A percentile compares a stretch with the other conserved stretches of the same genome.
Evolutionary conservation across 1,140 invertebrate species (phyloP).

Genomic region (Drosophila littoralis): DNA sequence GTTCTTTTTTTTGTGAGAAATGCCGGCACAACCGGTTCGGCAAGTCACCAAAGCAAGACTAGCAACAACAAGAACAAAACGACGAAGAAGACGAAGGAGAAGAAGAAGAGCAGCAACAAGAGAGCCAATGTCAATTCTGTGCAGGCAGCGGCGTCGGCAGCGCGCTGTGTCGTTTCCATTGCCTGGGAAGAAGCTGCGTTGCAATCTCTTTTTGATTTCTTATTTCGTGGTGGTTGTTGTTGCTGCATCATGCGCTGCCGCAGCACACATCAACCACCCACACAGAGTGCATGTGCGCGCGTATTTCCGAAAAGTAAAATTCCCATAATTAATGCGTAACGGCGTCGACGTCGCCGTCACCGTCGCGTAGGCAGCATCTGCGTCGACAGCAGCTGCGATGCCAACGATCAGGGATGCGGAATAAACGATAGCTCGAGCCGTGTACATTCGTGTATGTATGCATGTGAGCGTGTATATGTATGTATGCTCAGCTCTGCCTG

Average conservation of each 20-base stretch:
- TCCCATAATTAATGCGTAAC: conserved; percentile 77
- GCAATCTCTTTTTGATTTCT: conserved; percentile 3
- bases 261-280: conserved; percentile 18
- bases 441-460: not conserved
- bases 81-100: conserved; percentile 22
- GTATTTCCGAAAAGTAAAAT: conserved; percentile 47
- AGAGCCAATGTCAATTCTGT: conserved; percentile 48
- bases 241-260: not conserved
- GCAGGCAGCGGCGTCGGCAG: conserved; percentile 3
- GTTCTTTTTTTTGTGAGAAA: conserved; percentile 43
- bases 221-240: not conserved
- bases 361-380: too few species aligned
- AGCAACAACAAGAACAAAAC: conserved; percentile 35
- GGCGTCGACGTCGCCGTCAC: conserved; percentile 19
- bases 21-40: conserved; percentile 79
- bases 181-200: not conserved
- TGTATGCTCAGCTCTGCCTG: conserved; percentile 20
- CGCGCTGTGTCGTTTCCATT: not conserved
- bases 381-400: conserved; percentile 28
- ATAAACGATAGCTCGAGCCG: conserved; percentile 19
- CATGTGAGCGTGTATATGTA: conserved; percentile 1
- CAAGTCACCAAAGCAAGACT: conserved; percentile 70
- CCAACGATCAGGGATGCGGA: conserved; percentile 31
- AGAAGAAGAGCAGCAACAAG: conserved; percentile 17
- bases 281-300: conserved; percentile 17